Evolutionary conservation across 2,797 vertebrate species (phyloP), one percentile per base, ranked within the genome.

Genomic region (Taenioides sp.): DNA sequence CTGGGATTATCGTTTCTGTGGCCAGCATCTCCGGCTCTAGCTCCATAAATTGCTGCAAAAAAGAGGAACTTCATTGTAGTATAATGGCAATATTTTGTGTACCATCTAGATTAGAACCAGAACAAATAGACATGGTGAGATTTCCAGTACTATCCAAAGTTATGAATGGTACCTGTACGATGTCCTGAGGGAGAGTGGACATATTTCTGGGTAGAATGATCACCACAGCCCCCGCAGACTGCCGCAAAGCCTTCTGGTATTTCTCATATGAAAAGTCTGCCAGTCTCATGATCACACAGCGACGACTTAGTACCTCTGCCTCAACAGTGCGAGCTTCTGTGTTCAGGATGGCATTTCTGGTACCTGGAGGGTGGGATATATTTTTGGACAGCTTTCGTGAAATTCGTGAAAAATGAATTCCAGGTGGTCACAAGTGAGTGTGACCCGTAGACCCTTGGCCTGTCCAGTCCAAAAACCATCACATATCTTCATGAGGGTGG

Each of bases 21-120:
- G 96, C 95, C 80, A 99, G 87, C 95, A 99, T 97, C 91, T 99
- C 98, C 0, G 97, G 98, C 91, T 99, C 98, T 37, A 96, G 94
- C 92, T 97, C 98, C 97, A 98, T 98, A 89, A 99, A 99, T 92
- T 98, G 97, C 98, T 99, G 14, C 3, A n/a, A 37, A 80, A 49
- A 63, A 61, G 61, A 65, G 1, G 27, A 75, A 47, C 50, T 0
- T 54, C 52, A n/a, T 22, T 37, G 23, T 23, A 37, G 34, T 37
- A 4, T 37, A 43, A 63, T 14, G 22, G 6, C 5, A 7, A 47
- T 18, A 64, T n/a, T 37, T 4, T 20, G 25, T 27, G 7, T 6
- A 59, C 14, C 16, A 10, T 57, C 57, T 12, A 59, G 7, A 52
- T 52, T n/a, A 52, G 5, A 14, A 57, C 22, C 23, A 27, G 22